Evolutionary conservation across 2,888 invertebrate genomes (phyloP), one percentile per base, ranked within the genome.

Genomic region (Resseliella maxima): DNA sequence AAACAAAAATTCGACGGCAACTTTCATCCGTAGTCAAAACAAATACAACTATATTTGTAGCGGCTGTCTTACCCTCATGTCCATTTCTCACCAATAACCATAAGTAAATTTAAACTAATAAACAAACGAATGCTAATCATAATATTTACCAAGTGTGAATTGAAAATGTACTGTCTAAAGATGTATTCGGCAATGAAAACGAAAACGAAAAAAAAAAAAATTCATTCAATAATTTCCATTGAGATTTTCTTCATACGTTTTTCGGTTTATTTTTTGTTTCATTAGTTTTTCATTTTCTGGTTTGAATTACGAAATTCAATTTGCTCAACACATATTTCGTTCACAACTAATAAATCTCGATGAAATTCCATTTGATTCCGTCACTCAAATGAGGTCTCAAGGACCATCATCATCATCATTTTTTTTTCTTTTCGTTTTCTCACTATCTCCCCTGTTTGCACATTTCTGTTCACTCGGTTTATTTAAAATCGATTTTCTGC

Each of bases 1-100:
- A 72, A 72, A 72, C 72, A 72, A 72, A n/a, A n/a, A 15, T 35
- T 72, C 31, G 35, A 72, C 72, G 31, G 72, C 31, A 72, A 31
- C 72, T 72, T 72, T 72, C 31, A 72, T 31, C n/a, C 35, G 72
- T 72, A 72, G 72, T 35, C 72, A 72, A 72, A 72, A 72, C 72
- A 72, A 72, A 31, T 72, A 72, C 35, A 72, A 72, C n/a, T 31
- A 72, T 72, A 72, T 31, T 18, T 2, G 35, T 0, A 31, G 72
- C 72, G 31, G 72, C 72, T 72, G 12, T 15, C 6, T 18, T 50
- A 72, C 72, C 72, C 72, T 72, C 31, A 72, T 2, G 31, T 31
- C 59, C 31, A 72, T 12, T 35, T n/a, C n/a, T 3, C 31, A 31
- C 31, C 15, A 72, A 3, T 5, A 24, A 0, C 31, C 72, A 15